Evolutionary conservation across 1,140 invertebrate species (phyloP).

Genomic region (Aphelenchoides besseyi): DNA sequence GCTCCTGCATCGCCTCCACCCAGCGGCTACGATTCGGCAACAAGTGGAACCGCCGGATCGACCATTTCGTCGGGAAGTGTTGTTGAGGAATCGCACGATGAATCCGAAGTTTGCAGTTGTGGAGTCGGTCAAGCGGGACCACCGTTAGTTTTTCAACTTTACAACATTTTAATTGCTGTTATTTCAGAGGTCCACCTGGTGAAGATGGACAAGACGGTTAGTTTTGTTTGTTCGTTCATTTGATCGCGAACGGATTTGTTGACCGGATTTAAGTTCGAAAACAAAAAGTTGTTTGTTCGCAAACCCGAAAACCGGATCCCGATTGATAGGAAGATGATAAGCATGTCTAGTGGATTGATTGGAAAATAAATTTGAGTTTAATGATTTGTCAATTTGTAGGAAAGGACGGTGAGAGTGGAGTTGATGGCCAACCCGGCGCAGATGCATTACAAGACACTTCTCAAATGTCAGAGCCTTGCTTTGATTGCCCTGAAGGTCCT

Average conservation of each 20-base stretch:
- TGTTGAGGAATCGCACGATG: neutral
- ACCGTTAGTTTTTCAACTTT: neutral
- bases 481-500: neutral
- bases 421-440: neutral
- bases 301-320: neutral
- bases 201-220: neutral
- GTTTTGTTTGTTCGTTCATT: neutral
- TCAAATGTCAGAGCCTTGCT: neutral
- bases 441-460: neutral
- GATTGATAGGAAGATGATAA: neutral
- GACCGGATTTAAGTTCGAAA: neutral
- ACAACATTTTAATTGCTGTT: neutral
- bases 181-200: neutral
- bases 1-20: neutral
- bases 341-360: neutral
- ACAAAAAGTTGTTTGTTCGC: neutral
- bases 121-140: conserved; percentile 6
- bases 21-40: neutral
- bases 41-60: neutral
- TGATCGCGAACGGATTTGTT: neutral
- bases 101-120: neutral
- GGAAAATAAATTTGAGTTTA: neutral
- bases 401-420: conserved; percentile 9
- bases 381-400: conserved; percentile 11
- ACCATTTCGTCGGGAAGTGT: neutral